Base-by-base conservation (phyloP, 2,888 invertebrate species). In the Apotomis capreana region DNA sequence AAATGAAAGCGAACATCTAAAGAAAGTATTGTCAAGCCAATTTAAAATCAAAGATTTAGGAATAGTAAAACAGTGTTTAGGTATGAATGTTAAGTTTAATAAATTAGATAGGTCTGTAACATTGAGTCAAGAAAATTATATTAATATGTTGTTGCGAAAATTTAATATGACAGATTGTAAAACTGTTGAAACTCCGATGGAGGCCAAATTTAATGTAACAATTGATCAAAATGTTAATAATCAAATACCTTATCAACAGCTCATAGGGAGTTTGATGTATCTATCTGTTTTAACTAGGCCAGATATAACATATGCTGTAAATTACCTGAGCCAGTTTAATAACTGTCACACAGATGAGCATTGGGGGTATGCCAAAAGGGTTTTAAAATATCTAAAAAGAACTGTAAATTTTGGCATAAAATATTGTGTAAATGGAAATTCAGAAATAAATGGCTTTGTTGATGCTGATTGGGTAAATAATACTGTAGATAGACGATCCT, bases 241-340 rank as follows among this genome's bases (percentile, higher is more conserved):
- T 54, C 12, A 75, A 46, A 36, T 74, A 26, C 74, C 75, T 6
- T 76, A 77, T 67, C 75, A 76, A 51, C 69, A 74, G 26, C 44
- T 77, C 12, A 69, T 75, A 46, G 77, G 77, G 0, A 69, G 73
- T 59, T 69, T 67, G 55, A 76, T 76, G 77, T 79, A 69, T 13
- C 65, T 67, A 54, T 67, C 74, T 51, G 69, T 77, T 12, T 64
- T 74, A 51, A 75, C 76, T 1, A 71, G 75, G 10, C 75, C 76
- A 15, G 75, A 77, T 44, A 76, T 75, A 61, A 77, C 49, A 74
- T 75, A 62, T 49, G 62, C 46, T 63, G 67, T 77, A 5, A 61
- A 75, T 40, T 77, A 57, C 46, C 15, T 78, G 15, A 77, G 76
- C 58, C 74, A 76, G 68, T 77, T 75, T 69, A 74, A 76, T 74